Conservation (phyloP, 2,888 invertebrate species). For the Acheta domesticus region DNA sequence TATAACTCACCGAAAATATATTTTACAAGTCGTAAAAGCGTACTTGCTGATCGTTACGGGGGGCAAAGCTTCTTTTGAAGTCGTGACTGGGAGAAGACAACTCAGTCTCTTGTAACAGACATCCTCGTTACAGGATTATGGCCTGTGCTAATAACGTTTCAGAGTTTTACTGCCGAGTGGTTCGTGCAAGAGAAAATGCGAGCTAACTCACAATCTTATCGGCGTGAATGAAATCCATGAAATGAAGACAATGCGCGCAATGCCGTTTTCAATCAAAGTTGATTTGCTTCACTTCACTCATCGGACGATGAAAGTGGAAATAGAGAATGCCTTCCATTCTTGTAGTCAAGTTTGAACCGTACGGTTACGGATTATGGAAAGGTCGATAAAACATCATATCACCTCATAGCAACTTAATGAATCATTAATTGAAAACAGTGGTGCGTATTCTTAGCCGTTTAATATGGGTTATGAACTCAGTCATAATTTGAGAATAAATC, state of each 20-base stretch:
- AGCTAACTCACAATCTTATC: background rate
- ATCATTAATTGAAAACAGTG: too few relatives aligned
- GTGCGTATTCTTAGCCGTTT: too few relatives aligned
- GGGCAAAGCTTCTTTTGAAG: background rate
- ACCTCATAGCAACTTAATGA: too few relatives aligned
- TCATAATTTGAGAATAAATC: too few relatives aligned
- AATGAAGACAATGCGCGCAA: constrained; percentile 1
- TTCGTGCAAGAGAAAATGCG: background rate
- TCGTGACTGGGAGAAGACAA: constrained; percentile 4
- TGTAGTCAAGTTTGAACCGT: too few relatives aligned
- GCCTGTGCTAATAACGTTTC: constrained; percentile 7
- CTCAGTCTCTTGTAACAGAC: constrained; percentile 8
- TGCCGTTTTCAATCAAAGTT: background rate
- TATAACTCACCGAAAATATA: constrained; percentile 7
- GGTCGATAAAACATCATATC: too few relatives aligned
- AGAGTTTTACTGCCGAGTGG: constrained; percentile 1
- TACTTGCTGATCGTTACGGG: constrained; percentile 6
- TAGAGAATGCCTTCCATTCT: too few relatives aligned
- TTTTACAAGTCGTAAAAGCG: constrained; percentile 6
- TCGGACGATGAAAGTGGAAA: too few relatives aligned
- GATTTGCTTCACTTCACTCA: background rate
- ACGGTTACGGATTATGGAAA: too few relatives aligned
- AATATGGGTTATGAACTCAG: too few relatives aligned
- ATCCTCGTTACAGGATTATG: constrained; percentile 1
- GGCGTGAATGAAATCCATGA: constrained; percentile 5